These are phyloP conservation scores for Heterotilapia buettikoferi DNA, from an alignment of 2,113 vertebrate genomes.

Conservation along the genomic window DNA sequence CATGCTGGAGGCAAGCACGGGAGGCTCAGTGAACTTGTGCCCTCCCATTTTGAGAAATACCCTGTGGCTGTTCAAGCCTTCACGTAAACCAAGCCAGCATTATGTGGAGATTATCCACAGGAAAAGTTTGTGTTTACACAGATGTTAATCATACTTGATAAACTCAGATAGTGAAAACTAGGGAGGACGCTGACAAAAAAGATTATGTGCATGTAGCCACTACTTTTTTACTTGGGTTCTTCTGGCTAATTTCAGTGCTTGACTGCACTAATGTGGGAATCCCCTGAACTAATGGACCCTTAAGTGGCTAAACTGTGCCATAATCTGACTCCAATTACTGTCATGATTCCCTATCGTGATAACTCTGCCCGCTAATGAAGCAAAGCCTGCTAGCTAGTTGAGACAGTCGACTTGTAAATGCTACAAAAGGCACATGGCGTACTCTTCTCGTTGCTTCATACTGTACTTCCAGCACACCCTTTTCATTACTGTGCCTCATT, in stretches of 20 bases:
- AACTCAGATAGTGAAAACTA: constrained; percentile 1
- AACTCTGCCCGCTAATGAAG: background rate
- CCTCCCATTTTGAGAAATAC: constrained; percentile 59
- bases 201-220: background rate
- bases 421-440: background rate
- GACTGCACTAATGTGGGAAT: background rate
- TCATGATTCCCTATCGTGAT: background rate
- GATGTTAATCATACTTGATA: constrained; percentile 55
- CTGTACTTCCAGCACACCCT: background rate
- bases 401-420: background rate
- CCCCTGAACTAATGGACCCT: background rate
- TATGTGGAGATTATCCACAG: constrained; percentile 48
- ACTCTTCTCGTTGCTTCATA: background rate
- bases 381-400: background rate
- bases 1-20: constrained; percentile 25
- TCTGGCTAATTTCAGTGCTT: background rate
- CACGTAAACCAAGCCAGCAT: constrained; percentile 32
- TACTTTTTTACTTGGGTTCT: background rate
- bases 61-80: constrained; percentile 39
- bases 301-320: background rate
- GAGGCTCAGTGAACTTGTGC: constrained; percentile 48
- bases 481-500: background rate
- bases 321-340: constrained; percentile 1
- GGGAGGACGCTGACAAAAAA: background rate
- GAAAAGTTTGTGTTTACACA: constrained; percentile 60